These are phyloP conservation scores for Eristalinus aeneus DNA, from an alignment of 2,888 invertebrate species.

Conservation along the genomic window DNA sequence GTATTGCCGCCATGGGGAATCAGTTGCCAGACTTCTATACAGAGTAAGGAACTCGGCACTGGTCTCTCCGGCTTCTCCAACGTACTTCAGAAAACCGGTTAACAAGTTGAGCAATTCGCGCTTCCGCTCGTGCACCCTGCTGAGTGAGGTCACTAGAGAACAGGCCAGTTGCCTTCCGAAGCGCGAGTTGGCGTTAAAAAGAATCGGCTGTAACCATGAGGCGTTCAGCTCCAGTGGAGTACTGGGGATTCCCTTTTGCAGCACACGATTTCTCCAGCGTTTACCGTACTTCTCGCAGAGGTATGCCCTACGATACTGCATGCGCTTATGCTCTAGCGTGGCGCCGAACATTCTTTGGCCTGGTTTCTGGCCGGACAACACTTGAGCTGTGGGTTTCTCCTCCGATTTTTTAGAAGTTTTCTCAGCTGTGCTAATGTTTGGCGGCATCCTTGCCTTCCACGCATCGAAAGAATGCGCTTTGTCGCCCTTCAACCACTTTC, in stretches of 20 bases:
- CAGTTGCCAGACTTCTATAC: slow-evolving; percentile 91
- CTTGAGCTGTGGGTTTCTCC: slow-evolving; percentile 32
- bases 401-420: slow-evolving; percentile 72
- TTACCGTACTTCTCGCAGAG: slow-evolving; percentile 88
- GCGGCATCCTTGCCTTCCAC: slow-evolving; percentile 86
- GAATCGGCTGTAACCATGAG: slow-evolving; percentile 93
- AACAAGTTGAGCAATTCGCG: slow-evolving; percentile 91
- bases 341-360: slow-evolving; percentile 59
- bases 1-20: slow-evolving; percentile 96
- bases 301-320: slow-evolving; percentile 81
- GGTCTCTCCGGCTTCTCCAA: slow-evolving; percentile 94
- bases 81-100: slow-evolving; percentile 92
- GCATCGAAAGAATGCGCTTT: slow-evolving; percentile 85
- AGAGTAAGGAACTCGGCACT: slow-evolving; percentile 94
- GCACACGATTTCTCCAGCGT: slow-evolving; percentile 83
- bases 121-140: slow-evolving; percentile 86
- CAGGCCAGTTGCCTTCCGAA: slow-evolving; percentile 94
- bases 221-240: slow-evolving; percentile 82
- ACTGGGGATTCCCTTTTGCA: slow-evolving; percentile 77
- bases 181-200: slow-evolving; percentile 95
- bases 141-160: slow-evolving; percentile 92
- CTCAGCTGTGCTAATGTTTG: slow-evolving; percentile 75
- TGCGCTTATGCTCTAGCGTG: slow-evolving; percentile 77
- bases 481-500: slow-evolving; percentile 88
- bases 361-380: slow-evolving; percentile 27